A percentile compares a stretch with the other conserved stretches of the same genome.
Conservation (phyloP, 1,140 invertebrate species). For the Leguminivora glycinivorella region DNA sequence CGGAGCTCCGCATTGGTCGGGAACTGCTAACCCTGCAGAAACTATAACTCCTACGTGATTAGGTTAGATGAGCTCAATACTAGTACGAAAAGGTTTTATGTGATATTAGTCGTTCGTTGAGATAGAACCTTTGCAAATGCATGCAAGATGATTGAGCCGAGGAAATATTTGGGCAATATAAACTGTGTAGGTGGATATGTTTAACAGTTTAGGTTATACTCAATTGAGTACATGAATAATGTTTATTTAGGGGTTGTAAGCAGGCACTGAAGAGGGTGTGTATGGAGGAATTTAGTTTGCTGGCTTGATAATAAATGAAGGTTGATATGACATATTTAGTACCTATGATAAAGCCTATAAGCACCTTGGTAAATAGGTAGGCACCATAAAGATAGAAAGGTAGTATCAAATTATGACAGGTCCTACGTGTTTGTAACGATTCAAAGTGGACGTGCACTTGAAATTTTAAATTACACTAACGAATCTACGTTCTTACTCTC, state of each 20-base stretch:
- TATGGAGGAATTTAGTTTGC: too few species aligned
- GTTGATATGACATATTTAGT: too few species aligned
- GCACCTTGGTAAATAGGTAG: too few species aligned
- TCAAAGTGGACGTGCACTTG: neutral
- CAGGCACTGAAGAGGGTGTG: too few species aligned
- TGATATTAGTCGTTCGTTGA: neutral
- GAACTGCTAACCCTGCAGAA: slow-evolving; percentile 6
- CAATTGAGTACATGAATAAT: neutral
- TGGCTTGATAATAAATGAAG: too few species aligned
- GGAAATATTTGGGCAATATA: neutral
- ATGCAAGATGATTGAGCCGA: neutral
- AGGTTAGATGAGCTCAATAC: neutral
- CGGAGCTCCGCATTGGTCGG: neutral
- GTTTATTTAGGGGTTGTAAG: neutral
- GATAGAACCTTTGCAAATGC: neutral
- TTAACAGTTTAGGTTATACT: neutral
- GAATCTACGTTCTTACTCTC: neutral
- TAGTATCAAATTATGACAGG: too few species aligned
- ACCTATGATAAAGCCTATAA: too few species aligned
- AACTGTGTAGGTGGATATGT: neutral
- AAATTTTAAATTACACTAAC: neutral
- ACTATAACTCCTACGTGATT: slow-evolving; percentile 14
- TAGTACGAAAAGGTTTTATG: neutral
- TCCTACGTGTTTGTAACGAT: neutral
- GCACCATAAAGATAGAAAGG: too few species aligned